Base-by-base conservation (phyloP, 2,113 vertebrate genomes). In the Hippocampus abdominalis region DNA sequence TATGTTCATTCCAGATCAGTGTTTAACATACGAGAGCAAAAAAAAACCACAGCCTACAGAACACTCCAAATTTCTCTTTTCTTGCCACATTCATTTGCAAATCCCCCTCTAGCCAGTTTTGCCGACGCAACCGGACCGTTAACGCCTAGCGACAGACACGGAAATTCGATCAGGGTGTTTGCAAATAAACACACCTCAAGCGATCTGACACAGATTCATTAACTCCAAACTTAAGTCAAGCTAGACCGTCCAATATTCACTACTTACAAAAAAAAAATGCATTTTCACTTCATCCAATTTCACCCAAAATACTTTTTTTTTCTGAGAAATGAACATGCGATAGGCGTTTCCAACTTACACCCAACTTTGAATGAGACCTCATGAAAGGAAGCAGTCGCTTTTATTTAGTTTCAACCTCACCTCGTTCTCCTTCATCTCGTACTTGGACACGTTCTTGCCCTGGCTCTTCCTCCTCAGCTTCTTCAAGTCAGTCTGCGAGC, bases 381-480 rank as follows among this genome's bases (percentile, higher is more conserved):
- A n/a, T n/a, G n/a, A n/a, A n/a, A n/a, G n/a, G n/a, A n/a, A n/a
- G n/a, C n/a, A n/a, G n/a, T n/a, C n/a, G 32, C 32, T 32, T 32
- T 32, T 32, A 32, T 32, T 32, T 32, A 5, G 36, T 71, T 46
- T 57, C 6, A 25, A 42, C 79, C 93, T 92, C 70, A 98, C 96
- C 95, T 99, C 96, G 0, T 92, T 94, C 89, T 98, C 95, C 78
- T 91, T 96, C 60, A 92, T 84, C 40, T 97, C 95, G 0, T 97
- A 99, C 74, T 98, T 99, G 2, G 84, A 87, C 0, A 92, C 90
- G 25, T 95, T 92, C 71, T 95, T 94, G 4, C 95, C 95, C 84
- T 98, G 96, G 82, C 95, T 96, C 92, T 99, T 99, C 86, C 95
- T 92, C 82, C 93, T 82, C 71, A 99, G 93, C 87, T 98, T 99